A percentile compares a stretch with the other conserved stretches of the same genome.
These are phyloP conservation scores for Acrobasis consociella DNA, from an alignment of 2,888 invertebrate genomes.

Conservation along the genomic window DNA sequence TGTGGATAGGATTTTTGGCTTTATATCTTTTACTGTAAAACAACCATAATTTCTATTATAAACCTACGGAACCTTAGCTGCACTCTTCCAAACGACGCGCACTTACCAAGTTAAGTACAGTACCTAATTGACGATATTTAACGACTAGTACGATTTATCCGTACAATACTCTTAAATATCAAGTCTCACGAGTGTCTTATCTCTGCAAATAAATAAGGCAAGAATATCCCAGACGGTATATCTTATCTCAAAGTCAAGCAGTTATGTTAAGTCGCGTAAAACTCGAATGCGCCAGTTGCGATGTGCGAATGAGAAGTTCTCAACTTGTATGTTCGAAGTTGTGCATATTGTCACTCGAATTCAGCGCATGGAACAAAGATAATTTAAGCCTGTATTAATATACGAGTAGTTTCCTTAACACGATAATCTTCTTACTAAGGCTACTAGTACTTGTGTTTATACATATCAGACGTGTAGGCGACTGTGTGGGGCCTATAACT, in stretches of 20 bases:
- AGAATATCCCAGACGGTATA: slow-evolving; percentile 14
- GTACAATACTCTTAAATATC: slow-evolving; percentile 10
- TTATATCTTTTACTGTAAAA: too few species aligned
- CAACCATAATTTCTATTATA: neutral
- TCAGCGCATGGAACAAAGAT: slow-evolving; percentile 59
- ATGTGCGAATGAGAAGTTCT: slow-evolving; percentile 33
- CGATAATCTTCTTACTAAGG: too few species aligned
- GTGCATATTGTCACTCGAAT: slow-evolving; percentile 47
- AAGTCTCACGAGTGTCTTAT: slow-evolving; percentile 19
- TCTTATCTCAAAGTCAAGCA: slow-evolving; percentile 21
- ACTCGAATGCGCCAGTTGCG: slow-evolving; percentile 34
- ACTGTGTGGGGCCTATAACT: too few species aligned
- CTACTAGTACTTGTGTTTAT: too few species aligned
- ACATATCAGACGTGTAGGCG: too few species aligned
- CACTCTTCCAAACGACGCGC: neutral
- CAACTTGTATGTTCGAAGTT: slow-evolving; percentile 42
- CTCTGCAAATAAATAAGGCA: slow-evolving; percentile 18
- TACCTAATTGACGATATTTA: neutral
- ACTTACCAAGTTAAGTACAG: neutral
- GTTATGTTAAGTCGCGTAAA: slow-evolving; percentile 37
- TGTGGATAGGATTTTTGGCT: too few species aligned
- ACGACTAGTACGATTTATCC: neutral
- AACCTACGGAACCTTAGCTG: neutral
- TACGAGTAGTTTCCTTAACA: too few species aligned
- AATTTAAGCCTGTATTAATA: slow-evolving; percentile 51